These are phyloP conservation scores for Ditula angustiorana DNA, from an alignment of 2,888 invertebrate species.

Conservation along the genomic window DNA sequence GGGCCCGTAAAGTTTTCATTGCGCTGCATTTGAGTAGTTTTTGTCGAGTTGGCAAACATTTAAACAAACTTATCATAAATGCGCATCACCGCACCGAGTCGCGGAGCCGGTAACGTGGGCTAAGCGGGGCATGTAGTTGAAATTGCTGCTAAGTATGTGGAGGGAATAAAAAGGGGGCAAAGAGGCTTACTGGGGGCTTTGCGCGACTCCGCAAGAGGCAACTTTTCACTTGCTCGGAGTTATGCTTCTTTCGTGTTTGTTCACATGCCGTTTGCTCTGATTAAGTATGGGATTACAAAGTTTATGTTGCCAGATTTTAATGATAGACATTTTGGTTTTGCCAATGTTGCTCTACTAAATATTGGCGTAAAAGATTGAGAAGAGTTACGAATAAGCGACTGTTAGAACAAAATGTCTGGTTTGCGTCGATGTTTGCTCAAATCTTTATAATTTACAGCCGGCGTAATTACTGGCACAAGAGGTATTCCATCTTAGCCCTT, in stretches of 20 bases:
- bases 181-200: constrained; percentile 76
- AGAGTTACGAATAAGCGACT: constrained; percentile 26
- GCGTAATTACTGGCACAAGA: too few species aligned
- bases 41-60: constrained; percentile 42
- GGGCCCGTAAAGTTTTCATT: constrained; percentile 35
- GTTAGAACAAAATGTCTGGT: constrained; percentile 29
- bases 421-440: constrained; percentile 19
- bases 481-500: too few species aligned
- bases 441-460: constrained; percentile 19
- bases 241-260: constrained; percentile 69
- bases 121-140: constrained; percentile 63
- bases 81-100: constrained; percentile 28
- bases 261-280: constrained; percentile 72
- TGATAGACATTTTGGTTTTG: constrained; percentile 36
- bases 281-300: constrained; percentile 70
- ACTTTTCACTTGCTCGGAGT: constrained; percentile 60
- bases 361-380: constrained; percentile 30
- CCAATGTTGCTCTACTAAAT: constrained; percentile 26
- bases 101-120: constrained; percentile 48
- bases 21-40: constrained; percentile 31
- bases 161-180: constrained; percentile 74
- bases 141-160: constrained; percentile 81
- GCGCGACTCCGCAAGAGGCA: constrained; percentile 63
- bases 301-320: constrained; percentile 44
- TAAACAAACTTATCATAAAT: constrained; percentile 38